Evolutionary conservation across 35 echinoderm and acorn worm species (phyloP), one percentile per base, ranked within the genome.

Genomic region (Stichopus chloronotus): DNA sequence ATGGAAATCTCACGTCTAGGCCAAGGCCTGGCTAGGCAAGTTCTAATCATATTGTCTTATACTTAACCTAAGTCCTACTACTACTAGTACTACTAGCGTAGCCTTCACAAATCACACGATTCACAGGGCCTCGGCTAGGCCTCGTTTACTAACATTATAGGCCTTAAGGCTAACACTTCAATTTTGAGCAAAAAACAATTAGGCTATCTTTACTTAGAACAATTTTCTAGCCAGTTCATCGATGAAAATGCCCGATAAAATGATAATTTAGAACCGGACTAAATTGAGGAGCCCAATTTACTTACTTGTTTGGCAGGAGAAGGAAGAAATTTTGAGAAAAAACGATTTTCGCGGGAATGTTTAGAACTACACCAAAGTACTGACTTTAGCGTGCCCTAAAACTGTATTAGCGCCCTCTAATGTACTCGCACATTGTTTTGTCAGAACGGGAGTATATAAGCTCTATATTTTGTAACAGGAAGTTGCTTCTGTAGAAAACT

Each of bases 401-500:
- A 74, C 69, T 74, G 69, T 74, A 74, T 74, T 74, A 74, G 69
- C 69, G 69, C 69, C 69, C 69, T 74, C 69, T 14, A 74, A 61
- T 61, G 14, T 61, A 0, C 1, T 43, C 30, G 30, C 30, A 3
- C 30, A 43, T 43, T 43, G 30, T 43, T 43, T 43, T 43, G 30
- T 43, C 30, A 43, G 30, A 43, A 43, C 30, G 0, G 30, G 3
- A 3, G 30, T 43, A 43, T 43, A 43, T n/a, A 3, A 43, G 30
- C 30, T 43, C 30, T 43, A 3, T 43, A 43, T 43, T 43, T 43
- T 43, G 30, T 43, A 43, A 43, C 30, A 43, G 30, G 3, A 43
- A 43, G 30, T 3, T 43, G 30, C 30, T 43, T 43, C 30, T 3
- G 30, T 43, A 43, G 0, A 43, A 43, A 43, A 43, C 3, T 43